phyloP scores from a whole-genome alignment of 2,888 invertebrate species.

The Thysanoteuthis rhombus region DNA sequence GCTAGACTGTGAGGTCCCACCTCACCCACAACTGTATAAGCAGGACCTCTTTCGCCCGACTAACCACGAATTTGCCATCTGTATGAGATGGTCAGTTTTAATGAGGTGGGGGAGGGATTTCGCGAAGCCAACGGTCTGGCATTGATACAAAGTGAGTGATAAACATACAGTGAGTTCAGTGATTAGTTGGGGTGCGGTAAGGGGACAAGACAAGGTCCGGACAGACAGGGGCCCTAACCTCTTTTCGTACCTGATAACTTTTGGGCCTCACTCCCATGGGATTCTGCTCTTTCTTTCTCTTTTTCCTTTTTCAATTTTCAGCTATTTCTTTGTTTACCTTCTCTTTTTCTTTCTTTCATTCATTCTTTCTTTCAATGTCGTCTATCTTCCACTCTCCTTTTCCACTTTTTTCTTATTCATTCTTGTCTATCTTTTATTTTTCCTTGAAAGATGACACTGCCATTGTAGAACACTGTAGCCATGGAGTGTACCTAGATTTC shows the following conservation, averaged over 20 bases:
- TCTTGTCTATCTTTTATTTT: not conserved
- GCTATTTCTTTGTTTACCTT: fast-evolving
- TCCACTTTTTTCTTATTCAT: not conserved
- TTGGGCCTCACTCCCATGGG: too few relatives aligned
- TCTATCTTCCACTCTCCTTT: fast-evolving
- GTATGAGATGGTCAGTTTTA: not conserved
- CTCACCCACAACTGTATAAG: not conserved
- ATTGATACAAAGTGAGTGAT: not conserved
- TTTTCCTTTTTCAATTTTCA: not conserved
- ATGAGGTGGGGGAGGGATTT: not conserved
- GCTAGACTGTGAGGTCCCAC: not conserved
- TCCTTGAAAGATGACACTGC: too few relatives aligned
- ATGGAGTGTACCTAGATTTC: too few relatives aligned
- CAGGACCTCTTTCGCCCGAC: not conserved
- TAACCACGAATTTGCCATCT: not conserved
- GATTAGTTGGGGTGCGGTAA: not conserved
- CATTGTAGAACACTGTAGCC: too few relatives aligned
- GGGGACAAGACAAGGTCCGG: not conserved
- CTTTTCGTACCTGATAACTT: not conserved
- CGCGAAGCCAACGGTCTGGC: not conserved
- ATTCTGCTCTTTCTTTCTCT: too few relatives aligned
- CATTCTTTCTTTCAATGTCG: not conserved
- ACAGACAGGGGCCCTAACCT: not conserved
- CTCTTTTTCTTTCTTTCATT: fast-evolving
- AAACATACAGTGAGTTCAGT: not conserved